A percentile compares a stretch with the other conserved stretches of the same genome.
Conservation (phyloP, 2,888 invertebrate species). For the Taphrorychus bicolor region DNA sequence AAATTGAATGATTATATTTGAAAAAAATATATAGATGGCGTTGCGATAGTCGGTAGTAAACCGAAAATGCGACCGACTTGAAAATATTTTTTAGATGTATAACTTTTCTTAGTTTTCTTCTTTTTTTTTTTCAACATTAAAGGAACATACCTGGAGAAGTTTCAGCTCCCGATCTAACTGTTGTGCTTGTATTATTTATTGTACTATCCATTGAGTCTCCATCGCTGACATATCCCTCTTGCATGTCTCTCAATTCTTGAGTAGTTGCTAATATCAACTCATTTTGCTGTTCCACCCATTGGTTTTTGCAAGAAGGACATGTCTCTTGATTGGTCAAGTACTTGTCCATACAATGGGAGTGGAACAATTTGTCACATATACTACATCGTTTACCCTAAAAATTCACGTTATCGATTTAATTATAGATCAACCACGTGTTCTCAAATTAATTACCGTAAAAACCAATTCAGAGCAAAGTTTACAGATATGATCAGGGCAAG, state of each 20-base stretch:
- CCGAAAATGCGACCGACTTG: too few relatives aligned
- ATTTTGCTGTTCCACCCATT: conserved; percentile 22
- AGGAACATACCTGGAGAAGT: neutral
- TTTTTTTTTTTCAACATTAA: too few relatives aligned
- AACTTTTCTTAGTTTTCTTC: too few relatives aligned
- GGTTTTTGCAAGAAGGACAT: conserved; percentile 29
- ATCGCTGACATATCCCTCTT: neutral
- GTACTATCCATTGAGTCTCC: neutral
- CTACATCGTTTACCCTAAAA: conserved; percentile 28
- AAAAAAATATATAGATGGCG: too few relatives aligned
- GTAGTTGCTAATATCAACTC: neutral
- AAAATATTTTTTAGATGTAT: too few relatives aligned
- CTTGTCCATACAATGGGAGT: conserved; percentile 29
- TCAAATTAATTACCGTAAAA: conserved; percentile 45
- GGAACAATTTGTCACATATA: conserved; percentile 22
- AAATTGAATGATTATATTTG: too few relatives aligned
- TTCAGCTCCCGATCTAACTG: neutral
- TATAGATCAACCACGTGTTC: neutral
- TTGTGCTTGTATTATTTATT: neutral
- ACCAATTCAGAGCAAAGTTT: conserved; percentile 53
- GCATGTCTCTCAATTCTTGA: neutral
- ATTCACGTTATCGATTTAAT: neutral
- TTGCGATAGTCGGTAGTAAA: too few relatives aligned
- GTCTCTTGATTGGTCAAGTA: conserved; percentile 27
- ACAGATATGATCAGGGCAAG: conserved; percentile 50